Percentiles rank a stretch among this genome's conserved stretches.
Conservation (phyloP, 2,888 invertebrate species). For the Caenorhabditis macrosperma region DNA sequence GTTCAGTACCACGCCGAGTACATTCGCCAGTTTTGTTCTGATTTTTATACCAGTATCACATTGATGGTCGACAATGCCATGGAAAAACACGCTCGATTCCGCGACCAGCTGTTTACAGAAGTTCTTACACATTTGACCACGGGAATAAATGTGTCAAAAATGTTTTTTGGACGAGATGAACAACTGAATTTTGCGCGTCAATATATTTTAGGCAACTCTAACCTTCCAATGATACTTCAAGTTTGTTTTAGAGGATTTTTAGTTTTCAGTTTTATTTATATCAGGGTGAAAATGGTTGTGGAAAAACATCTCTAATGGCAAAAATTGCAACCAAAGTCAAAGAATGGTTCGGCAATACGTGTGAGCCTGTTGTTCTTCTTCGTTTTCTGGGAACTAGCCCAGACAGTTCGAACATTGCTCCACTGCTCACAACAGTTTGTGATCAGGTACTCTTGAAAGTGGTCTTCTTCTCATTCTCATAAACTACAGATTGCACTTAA, state of each 20-base stretch:
- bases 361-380: slow-evolving; percentile 89
- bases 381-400: slow-evolving; percentile 96
- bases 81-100: slow-evolving; percentile 73
- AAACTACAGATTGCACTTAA: slow-evolving; percentile 78
- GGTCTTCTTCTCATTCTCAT: too few relatives aligned
- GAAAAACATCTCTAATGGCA: slow-evolving; percentile 95
- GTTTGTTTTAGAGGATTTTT: slow-evolving; percentile 82
- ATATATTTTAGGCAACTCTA: slow-evolving; percentile 88
- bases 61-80: slow-evolving; percentile 75
- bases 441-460: slow-evolving; percentile 84
- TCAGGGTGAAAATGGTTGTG: slow-evolving; percentile 95
- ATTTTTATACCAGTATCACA: slow-evolving; percentile 75
- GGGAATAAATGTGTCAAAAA: slow-evolving; percentile 61
- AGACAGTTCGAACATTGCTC: slow-evolving; percentile 94
- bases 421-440: slow-evolving; percentile 94
- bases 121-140: slow-evolving; percentile 63
- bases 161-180: slow-evolving; percentile 92
- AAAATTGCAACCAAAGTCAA: slow-evolving; percentile 86
- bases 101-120: slow-evolving; percentile 69
- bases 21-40: slow-evolving; percentile 73
- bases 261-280: not conserved
- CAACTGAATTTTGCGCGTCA: slow-evolving; percentile 88
- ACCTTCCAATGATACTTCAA: slow-evolving; percentile 86
- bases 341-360: slow-evolving; percentile 80
- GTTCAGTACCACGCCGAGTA: slow-evolving; percentile 88